Conservation (phyloP, 2,113 vertebrate species). For the Oncorhynchus tshawytscha region DNA sequence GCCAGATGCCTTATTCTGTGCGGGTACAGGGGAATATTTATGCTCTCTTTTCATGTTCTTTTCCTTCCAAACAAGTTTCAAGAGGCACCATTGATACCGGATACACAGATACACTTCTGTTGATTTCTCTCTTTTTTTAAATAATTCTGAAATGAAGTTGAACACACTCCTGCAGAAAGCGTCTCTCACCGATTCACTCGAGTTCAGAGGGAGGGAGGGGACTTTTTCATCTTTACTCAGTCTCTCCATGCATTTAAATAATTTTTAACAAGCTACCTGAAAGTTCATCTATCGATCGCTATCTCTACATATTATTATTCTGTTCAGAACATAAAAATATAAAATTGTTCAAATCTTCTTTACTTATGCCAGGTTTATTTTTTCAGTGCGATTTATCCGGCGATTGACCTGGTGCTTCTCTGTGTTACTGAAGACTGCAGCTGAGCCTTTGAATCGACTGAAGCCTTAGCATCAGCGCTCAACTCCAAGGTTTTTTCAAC, state of each 20-base stretch:
- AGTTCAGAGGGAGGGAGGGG: conserved; percentile 22
- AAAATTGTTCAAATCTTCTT: conserved; percentile 50
- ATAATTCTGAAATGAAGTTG: conserved; percentile 26
- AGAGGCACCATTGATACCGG: conserved; percentile 21
- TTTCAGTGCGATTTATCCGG: conserved; percentile 55
- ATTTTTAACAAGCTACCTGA: conserved; percentile 41
- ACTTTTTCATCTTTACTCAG: conserved; percentile 31
- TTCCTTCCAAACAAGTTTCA: conserved; percentile 34
- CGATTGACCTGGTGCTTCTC: conserved; percentile 62
- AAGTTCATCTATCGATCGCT: conserved; percentile 43
- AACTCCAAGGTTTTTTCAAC: conserved; percentile 73
- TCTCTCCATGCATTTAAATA: conserved; percentile 34
- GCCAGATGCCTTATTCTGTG: conserved; percentile 28
- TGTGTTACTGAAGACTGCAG: conserved; percentile 67
- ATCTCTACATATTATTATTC: conserved; percentile 56
- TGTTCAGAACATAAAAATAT: conserved; percentile 55
- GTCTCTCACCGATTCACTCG: conserved; percentile 28
- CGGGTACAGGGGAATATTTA: conserved; percentile 30
- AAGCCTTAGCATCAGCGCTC: conserved; percentile 66
- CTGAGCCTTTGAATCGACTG: conserved; percentile 73
- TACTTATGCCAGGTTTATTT: conserved; percentile 45
- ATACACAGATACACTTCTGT: conserved; percentile 28
- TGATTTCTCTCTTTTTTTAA: conserved; percentile 20
- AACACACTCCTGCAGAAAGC: conserved; percentile 11
- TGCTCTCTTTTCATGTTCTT: conserved; percentile 34